These are phyloP conservation scores for Crotalus helleri DNA, from an alignment of 2,113 vertebrate genomes.

Conservation along the genomic window DNA sequence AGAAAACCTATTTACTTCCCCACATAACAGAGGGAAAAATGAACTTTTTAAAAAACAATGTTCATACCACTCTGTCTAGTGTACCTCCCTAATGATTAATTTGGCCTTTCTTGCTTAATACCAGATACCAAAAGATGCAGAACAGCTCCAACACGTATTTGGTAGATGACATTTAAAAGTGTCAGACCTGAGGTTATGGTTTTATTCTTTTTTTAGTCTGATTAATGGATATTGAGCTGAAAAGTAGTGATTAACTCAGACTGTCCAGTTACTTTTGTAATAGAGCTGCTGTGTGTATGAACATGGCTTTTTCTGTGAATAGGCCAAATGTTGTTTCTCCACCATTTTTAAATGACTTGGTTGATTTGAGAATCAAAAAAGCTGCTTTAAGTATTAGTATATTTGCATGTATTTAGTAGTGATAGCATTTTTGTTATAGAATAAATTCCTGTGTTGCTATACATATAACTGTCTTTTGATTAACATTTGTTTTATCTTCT, in stretches of 20 bases:
- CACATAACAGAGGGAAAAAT: background rate
- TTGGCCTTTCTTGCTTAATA: background rate
- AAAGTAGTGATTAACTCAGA: background rate
- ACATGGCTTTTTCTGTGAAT: background rate
- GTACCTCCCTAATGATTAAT: background rate
- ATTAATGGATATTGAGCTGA: background rate
- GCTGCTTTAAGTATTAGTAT: background rate
- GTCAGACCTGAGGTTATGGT: background rate
- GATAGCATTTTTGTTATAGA: background rate
- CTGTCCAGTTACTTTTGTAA: background rate
- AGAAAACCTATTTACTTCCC: background rate
- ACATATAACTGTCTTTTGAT: background rate
- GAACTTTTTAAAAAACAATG: background rate
- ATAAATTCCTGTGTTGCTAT: background rate
- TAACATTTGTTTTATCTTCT: background rate
- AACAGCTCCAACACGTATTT: background rate
- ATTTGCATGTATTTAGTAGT: background rate
- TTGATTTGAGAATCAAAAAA: background rate
- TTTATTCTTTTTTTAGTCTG: background rate
- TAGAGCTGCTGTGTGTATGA: background rate
- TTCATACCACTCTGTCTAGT: background rate
- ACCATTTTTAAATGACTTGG: background rate
- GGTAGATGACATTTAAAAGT: background rate
- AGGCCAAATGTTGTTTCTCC: background rate
- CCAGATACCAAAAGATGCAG: background rate